A percentile compares a stretch with the other conserved stretches of the same genome.
These are phyloP conservation scores for Aplochiton taeniatus DNA, from an alignment of 2,797 vertebrate species.

Conservation along the genomic window DNA sequence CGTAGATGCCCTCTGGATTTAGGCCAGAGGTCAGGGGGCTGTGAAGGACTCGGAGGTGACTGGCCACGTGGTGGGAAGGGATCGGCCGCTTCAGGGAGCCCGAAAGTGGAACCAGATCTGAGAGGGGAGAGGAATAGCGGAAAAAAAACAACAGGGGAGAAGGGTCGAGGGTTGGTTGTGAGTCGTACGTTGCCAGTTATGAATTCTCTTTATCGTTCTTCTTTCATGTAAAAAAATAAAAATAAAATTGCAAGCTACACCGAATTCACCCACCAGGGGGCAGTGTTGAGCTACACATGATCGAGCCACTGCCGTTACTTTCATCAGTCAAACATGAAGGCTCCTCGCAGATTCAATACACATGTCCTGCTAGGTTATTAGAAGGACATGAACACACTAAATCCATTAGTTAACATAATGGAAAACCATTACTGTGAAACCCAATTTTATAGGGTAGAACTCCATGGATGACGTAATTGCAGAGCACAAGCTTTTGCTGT, in stretches of 20 bases:
- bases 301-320: slow-evolving; percentile 7
- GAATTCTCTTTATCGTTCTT: background rate
- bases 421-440: slow-evolving; percentile 24
- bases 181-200: background rate
- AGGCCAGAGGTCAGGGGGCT: slow-evolving; percentile 87
- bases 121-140: background rate
- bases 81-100: slow-evolving; percentile 90
- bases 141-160: background rate
- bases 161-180: background rate
- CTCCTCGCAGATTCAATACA: slow-evolving; percentile 32
- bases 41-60: slow-evolving; percentile 89
- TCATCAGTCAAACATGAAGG: slow-evolving; percentile 14
- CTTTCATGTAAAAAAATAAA: no score
- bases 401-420: slow-evolving; percentile 39
- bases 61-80: slow-evolving; percentile 81
- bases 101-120: slow-evolving; percentile 83
- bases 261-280: slow-evolving; percentile 50
- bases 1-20: slow-evolving; percentile 98
- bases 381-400: slow-evolving; percentile 43
- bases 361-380: slow-evolving; percentile 48
- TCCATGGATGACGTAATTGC: background rate
- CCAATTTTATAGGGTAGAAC: slow-evolving; percentile 11
- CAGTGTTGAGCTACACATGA: slow-evolving; percentile 35
- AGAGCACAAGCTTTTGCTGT: background rate
- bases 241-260: no score